Percentiles rank a stretch among this genome's conserved stretches.
Evolutionary conservation across 2,113 vertebrate species (phyloP).

Genomic region (Pantherophis guttatus): DNA sequence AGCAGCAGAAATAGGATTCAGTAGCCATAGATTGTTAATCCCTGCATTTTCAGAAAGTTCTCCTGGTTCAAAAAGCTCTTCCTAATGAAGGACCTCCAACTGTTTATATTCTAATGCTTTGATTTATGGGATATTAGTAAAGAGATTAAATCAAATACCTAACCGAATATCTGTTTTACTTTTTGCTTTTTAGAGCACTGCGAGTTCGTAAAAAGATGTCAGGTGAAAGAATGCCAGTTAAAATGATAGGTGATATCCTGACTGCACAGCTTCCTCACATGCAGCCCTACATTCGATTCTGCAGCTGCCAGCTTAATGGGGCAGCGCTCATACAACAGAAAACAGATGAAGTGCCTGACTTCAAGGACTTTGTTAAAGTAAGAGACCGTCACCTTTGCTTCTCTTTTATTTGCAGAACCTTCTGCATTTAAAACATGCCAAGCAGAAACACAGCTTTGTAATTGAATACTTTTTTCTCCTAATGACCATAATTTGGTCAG

Average conservation of each 20-base stretch:
- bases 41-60: background rate
- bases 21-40: background rate
- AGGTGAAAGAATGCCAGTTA: constrained; percentile 96
- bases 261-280: constrained; percentile 97
- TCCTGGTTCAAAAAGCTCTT: background rate
- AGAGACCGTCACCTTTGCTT: constrained; percentile 3
- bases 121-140: background rate
- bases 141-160: background rate
- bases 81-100: background rate
- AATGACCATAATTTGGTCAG: background rate
- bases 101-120: background rate
- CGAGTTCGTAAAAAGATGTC: constrained; percentile 99
- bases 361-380: constrained; percentile 98
- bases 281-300: constrained; percentile 99
- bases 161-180: background rate
- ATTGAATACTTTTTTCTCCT: background rate
- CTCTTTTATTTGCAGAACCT: background rate
- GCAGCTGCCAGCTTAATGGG: constrained; percentile 96
- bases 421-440: background rate
- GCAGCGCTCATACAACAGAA: constrained; percentile 97
- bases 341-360: constrained; percentile 91
- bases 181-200: constrained; percentile 76
- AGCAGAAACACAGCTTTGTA: background rate
- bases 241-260: constrained; percentile 97
- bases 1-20: background rate